Percentiles rank a stretch among this genome's conserved stretches.
Evolutionary conservation across 2,797 vertebrate genomes (phyloP).

Genomic region (Smutsia gigantea): DNA sequence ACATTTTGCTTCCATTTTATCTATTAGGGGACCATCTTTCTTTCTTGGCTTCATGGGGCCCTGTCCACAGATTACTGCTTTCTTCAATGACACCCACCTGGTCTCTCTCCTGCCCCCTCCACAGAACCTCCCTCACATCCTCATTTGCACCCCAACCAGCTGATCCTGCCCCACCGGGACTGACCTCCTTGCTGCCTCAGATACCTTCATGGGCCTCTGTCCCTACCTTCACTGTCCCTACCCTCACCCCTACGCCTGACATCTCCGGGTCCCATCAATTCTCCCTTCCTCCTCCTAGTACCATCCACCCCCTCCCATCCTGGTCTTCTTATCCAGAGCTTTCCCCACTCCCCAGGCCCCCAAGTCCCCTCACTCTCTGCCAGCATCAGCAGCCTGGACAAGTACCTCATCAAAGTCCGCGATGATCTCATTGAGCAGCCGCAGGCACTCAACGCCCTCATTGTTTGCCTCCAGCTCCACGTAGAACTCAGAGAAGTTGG

Average conservation of each 20-base stretch:
- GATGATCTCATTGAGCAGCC: constrained; percentile 97
- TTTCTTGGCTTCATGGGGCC: background rate
- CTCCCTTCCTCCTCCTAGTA: background rate
- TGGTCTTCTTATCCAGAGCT: background rate
- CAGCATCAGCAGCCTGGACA: background rate
- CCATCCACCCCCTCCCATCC: background rate
- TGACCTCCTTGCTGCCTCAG: background rate
- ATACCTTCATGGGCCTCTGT: background rate
- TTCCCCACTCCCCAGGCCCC: background rate
- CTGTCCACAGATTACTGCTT: background rate
- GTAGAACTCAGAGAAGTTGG: constrained; percentile 98
- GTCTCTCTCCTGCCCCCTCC: background rate
- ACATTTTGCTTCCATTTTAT: background rate
- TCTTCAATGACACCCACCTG: background rate
- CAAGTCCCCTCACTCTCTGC: background rate
- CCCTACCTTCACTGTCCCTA: background rate
- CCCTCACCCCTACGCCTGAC: background rate
- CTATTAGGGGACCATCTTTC: background rate
- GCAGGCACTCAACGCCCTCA: constrained; percentile 95
- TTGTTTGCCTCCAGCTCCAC: constrained; percentile 98
- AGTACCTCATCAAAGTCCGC: constrained; percentile 96
- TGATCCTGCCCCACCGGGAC: background rate
- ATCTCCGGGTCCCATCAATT: background rate
- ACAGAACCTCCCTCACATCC: background rate
- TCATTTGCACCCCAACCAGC: background rate